These are phyloP conservation scores for Pasiphila rectangulata DNA, from an alignment of 2,888 invertebrate genomes.

Conservation along the genomic window DNA sequence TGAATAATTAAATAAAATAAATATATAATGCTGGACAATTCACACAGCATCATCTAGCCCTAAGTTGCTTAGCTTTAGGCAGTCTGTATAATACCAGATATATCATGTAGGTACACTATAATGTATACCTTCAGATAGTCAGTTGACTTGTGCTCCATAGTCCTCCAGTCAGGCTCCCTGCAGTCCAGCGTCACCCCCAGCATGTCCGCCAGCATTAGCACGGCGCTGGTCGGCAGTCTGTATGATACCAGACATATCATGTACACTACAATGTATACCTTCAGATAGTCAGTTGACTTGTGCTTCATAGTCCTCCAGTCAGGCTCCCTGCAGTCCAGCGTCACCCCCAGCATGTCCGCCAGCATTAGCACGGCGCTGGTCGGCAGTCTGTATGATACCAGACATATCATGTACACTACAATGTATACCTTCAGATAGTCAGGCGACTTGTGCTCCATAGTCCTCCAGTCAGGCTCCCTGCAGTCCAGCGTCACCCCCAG, in stretches of 20 bases:
- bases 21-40: too few species aligned
- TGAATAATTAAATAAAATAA: too few species aligned
- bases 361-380: conserved; percentile 45
- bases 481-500: conserved; percentile 42
- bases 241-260: too few species aligned
- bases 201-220: conserved; percentile 46
- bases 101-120: too few species aligned
- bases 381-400: conserved; percentile 44
- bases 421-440: conserved; percentile 27
- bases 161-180: conserved; percentile 31
- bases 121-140: conserved; percentile 30
- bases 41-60: too few species aligned
- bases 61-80: too few species aligned
- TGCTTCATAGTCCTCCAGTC: conserved; percentile 39
- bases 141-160: conserved; percentile 41
- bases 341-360: conserved; percentile 44
- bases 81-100: too few species aligned
- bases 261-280: too few species aligned
- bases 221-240: too few species aligned
- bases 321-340: conserved; percentile 37
- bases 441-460: conserved; percentile 41
- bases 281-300: conserved; percentile 36
- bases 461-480: conserved; percentile 32
- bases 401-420: not conserved
- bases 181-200: conserved; percentile 42